A percentile compares a stretch with the other conserved stretches of the same genome.
Evolutionary conservation across 2,888 invertebrate species (phyloP).

Genomic region (Norana najaformis): DNA sequence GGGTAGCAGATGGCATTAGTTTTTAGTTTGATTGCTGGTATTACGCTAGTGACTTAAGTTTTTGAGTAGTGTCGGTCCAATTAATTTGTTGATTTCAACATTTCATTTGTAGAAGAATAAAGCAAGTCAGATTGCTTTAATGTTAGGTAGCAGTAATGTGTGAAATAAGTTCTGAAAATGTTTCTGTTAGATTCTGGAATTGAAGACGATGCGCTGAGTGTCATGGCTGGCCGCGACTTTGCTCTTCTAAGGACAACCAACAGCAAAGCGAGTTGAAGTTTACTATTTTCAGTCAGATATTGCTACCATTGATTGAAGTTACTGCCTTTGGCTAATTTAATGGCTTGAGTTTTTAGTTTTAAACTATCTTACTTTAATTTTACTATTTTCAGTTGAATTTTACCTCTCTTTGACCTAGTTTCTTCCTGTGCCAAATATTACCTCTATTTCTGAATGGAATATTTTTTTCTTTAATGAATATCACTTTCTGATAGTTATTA

Average conservation of each 20-base stretch:
- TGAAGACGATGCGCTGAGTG: constrained; percentile 79
- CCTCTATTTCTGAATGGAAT: neutral
- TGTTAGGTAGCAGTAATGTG: neutral
- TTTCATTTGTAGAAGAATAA: neutral
- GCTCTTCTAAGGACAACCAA: constrained; percentile 79
- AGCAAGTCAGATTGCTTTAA: neutral
- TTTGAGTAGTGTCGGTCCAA: too few relatives aligned
- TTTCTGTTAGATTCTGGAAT: constrained; percentile 64
- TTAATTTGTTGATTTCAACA: neutral
- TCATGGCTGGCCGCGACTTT: constrained; percentile 88
- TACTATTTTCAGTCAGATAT: neutral
- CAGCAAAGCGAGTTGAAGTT: constrained; percentile 72
- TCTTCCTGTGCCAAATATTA: too few relatives aligned
- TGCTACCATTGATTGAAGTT: neutral
- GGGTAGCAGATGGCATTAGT: too few relatives aligned
- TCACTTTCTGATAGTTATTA: neutral
- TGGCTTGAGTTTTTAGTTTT: neutral
- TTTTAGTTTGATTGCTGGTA: too few relatives aligned
- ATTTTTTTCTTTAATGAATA: neutral
- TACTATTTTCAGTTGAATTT: too few relatives aligned
- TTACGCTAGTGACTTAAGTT: too few relatives aligned
- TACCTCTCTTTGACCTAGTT: too few relatives aligned
- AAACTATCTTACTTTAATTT: neutral
- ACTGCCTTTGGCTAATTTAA: constrained; percentile 30
- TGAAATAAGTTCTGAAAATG: neutral